A percentile compares a stretch with the other conserved stretches of the same genome.
These are phyloP conservation scores for Bothrops jararaca DNA, from an alignment of 2,113 vertebrate species.

Conservation along the genomic window DNA sequence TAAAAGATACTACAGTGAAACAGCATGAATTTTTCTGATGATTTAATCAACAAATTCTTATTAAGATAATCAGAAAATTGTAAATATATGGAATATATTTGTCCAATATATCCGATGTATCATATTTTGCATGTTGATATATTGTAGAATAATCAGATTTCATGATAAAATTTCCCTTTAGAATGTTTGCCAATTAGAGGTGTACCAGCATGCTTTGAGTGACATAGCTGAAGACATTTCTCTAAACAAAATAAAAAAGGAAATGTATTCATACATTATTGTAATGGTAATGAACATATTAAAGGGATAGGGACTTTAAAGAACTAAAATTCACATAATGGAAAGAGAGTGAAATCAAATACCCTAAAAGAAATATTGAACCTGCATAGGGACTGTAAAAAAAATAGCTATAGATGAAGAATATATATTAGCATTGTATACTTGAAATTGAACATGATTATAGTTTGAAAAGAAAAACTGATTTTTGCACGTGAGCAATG, in stretches of 20 bases:
- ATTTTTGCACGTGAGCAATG: neutral
- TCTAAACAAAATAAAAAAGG: neutral
- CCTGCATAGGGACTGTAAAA: neutral
- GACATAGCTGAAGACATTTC: neutral
- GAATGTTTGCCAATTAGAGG: neutral
- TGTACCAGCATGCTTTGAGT: neutral
- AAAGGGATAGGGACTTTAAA: neutral
- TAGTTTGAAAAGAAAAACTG: neutral
- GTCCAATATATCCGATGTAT: no score
- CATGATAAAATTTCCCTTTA: neutral
- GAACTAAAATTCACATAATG: neutral
- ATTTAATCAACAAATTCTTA: neutral
- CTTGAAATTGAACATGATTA: neutral
- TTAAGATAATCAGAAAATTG: neutral
- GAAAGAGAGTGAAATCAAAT: neutral
- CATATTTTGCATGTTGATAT: neutral
- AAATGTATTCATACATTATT: neutral
- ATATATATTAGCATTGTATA: neutral
- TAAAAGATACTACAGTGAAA: neutral
- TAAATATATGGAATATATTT: neutral
- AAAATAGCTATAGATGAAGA: neutral
- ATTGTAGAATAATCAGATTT: neutral
- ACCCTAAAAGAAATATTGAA: neutral
- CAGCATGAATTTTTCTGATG: neutral
- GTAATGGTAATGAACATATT: neutral